Conservation (phyloP, 2,888 invertebrate species). For the Aleiodes leptofemur region DNA sequence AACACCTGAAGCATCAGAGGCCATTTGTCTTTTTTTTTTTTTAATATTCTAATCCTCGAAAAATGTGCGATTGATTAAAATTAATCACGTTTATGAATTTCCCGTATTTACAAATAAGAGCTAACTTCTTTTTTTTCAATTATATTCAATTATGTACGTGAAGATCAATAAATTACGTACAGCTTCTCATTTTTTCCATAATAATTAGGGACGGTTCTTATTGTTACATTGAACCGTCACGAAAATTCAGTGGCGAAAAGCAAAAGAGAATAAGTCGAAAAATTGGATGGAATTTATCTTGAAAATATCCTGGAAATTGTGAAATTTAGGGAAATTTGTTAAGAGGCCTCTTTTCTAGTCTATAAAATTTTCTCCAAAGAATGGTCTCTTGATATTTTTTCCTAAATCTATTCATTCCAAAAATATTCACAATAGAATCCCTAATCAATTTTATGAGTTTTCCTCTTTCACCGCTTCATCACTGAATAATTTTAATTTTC, state of each 20-base stretch:
- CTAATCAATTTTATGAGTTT: background rate
- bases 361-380: too few species aligned
- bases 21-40: constrained; percentile 3
- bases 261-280: too few species aligned
- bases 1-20: constrained; percentile 25
- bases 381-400: too few species aligned
- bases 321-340: too few species aligned
- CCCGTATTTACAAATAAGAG: constrained; percentile 25
- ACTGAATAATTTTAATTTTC: background rate
- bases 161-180: constrained; percentile 21
- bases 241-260: too few species aligned
- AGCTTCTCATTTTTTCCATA: background rate
- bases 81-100: constrained; percentile 7
- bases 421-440: too few species aligned
- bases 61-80: constrained; percentile 1
- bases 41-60: constrained; percentile 9
- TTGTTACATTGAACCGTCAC: background rate
- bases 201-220: constrained; percentile 10
- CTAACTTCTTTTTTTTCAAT: background rate
- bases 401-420: too few species aligned
- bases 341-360: too few species aligned
- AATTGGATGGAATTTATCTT: too few species aligned
- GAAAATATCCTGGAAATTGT: too few species aligned
- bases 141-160: constrained; percentile 15
- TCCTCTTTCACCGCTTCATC: background rate